These are phyloP conservation scores for Lottia gigantea DNA, from an alignment of 2,888 invertebrate species.

Conservation along the genomic window DNA sequence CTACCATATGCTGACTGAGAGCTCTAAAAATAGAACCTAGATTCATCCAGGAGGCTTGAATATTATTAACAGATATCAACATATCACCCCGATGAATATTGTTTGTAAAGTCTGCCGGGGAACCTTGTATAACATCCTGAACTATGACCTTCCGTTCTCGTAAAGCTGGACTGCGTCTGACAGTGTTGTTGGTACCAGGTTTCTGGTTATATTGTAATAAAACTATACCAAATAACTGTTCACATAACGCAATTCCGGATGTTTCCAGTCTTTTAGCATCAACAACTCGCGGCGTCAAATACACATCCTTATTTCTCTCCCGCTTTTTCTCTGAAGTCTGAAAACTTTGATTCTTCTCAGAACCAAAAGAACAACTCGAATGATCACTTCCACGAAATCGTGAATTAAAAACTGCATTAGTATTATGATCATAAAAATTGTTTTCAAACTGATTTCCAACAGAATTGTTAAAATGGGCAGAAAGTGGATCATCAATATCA, in stretches of 20 bases:
- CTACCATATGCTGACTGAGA: constrained; percentile 38
- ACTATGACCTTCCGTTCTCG: constrained; percentile 54
- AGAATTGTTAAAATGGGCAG: neutral
- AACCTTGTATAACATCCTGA: constrained; percentile 48
- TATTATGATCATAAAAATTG: neutral
- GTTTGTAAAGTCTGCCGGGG: constrained; percentile 45
- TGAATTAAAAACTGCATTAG: neutral
- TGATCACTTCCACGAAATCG: neutral
- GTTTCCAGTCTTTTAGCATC: constrained; percentile 31
- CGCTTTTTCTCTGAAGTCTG: constrained; percentile 20
- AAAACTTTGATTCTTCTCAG: neutral
- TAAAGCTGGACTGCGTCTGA: constrained; percentile 31
- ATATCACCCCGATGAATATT: constrained; percentile 58
- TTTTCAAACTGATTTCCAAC: neutral
- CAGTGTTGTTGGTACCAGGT: constrained; percentile 32
- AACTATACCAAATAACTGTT: constrained; percentile 53
- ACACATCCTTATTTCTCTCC: constrained; percentile 37
- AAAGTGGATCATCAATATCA: neutral
- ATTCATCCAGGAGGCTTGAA: constrained; percentile 49
- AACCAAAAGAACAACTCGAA: constrained; percentile 10
- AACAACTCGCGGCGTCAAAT: constrained; percentile 33
- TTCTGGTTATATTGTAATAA: constrained; percentile 52
- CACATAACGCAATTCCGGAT: constrained; percentile 48
- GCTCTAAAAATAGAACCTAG: constrained; percentile 41
- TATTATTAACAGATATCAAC: constrained; percentile 52